A percentile compares a stretch with the other conserved stretches of the same genome.
Conservation (phyloP, 1,140 invertebrate species). For the Copidosoma floridanum region DNA sequence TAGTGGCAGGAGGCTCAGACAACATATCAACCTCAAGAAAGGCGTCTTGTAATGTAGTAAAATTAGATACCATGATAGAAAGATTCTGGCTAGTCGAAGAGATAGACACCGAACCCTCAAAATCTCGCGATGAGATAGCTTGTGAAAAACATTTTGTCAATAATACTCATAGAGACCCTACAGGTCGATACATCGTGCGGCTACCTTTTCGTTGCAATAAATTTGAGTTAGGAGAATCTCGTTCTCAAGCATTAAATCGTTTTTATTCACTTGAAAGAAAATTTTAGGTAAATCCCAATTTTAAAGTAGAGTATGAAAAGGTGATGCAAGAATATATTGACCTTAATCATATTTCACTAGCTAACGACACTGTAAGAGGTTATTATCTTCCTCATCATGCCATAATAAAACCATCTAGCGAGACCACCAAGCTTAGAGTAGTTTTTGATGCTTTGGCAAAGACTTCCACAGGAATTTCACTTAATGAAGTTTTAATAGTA, state of each 20-base stretch:
- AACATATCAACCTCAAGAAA: not conserved
- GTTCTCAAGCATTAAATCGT: not conserved
- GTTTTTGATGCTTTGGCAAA: constrained; percentile 42
- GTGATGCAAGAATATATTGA: not conserved
- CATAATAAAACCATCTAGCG: constrained; percentile 38
- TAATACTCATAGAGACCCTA: not conserved
- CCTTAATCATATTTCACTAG: not conserved
- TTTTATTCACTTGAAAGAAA: not conserved
- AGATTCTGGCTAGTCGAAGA: not conserved
- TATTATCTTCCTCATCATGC: constrained; percentile 51
- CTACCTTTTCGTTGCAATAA: not conserved
- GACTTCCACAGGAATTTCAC: not conserved
- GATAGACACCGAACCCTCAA: not conserved
- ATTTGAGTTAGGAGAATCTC: not conserved
- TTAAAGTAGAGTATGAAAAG: not conserved
- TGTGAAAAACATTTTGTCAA: not conserved
- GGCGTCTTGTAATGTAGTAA: not conserved
- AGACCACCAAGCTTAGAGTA: constrained; percentile 41
- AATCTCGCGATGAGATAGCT: not conserved
- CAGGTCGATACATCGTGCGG: not conserved
- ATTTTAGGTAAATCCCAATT: not conserved
- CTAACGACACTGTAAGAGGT: not conserved
- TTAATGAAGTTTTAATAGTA: constrained; percentile 33
- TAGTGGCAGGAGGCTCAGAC: not conserved
- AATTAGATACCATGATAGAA: not conserved